Evolutionary conservation across 2,888 invertebrate genomes (phyloP).

Genomic region (Melieria omissa): DNA sequence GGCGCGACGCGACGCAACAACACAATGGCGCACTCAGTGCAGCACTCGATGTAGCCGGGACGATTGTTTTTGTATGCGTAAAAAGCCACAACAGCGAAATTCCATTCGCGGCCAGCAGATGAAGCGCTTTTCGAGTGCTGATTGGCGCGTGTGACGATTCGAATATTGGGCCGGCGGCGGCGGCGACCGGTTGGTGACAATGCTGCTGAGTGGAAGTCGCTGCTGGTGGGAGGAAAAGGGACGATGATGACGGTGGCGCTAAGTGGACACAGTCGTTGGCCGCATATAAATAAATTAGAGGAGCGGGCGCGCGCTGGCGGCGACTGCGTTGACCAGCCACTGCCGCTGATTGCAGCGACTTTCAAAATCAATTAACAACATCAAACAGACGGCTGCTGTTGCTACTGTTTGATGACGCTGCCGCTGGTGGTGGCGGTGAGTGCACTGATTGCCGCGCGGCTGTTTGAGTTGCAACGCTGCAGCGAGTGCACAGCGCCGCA

Average conservation of each 20-base stretch:
- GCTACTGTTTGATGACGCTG: background rate
- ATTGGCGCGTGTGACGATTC: too few relatives aligned
- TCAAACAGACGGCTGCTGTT: conserved; percentile 58
- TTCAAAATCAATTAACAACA: conserved; percentile 68
- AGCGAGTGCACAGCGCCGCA: background rate
- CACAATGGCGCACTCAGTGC: background rate
- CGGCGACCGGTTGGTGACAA: too few relatives aligned
- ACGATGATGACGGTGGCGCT: too few relatives aligned
- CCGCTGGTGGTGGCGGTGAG: conserved; percentile 17
- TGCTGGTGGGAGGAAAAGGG: too few relatives aligned
- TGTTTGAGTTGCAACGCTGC: conserved; percentile 10
- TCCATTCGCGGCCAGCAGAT: conserved; percentile 30
- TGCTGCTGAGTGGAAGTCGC: too few relatives aligned
- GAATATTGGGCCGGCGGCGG: too few relatives aligned
- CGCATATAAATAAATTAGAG: too few relatives aligned
- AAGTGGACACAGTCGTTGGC: too few relatives aligned
- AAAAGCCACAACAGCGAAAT: conserved; percentile 35
- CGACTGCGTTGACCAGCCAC: background rate
- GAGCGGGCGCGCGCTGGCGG: background rate
- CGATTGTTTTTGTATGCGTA: conserved; percentile 31
- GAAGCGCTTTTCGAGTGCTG: conserved; percentile 24
- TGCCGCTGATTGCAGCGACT: conserved; percentile 46
- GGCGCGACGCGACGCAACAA: background rate
- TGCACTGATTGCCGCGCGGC: background rate
- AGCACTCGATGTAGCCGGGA: background rate